These are phyloP conservation scores for Hydrotaea cyrtoneurina DNA, from an alignment of 2,888 invertebrate genomes.

Conservation along the genomic window DNA sequence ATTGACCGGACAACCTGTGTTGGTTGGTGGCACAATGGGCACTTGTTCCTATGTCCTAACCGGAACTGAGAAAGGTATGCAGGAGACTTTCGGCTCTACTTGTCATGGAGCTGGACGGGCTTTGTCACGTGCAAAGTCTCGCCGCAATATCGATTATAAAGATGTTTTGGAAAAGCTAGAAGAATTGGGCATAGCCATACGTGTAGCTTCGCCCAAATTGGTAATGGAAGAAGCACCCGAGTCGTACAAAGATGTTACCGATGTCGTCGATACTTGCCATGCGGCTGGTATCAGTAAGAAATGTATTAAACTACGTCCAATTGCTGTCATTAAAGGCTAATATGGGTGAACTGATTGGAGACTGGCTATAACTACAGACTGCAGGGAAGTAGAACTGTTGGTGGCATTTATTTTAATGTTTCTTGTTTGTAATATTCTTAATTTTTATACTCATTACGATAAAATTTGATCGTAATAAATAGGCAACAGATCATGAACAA, in stretches of 20 bases:
- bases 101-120: constrained; percentile 99
- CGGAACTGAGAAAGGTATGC: constrained; percentile 98
- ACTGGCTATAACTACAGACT: too few species aligned
- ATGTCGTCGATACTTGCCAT: constrained; percentile 99
- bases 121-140: constrained; percentile 97
- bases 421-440: neutral
- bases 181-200: constrained; percentile 93
- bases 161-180: constrained; percentile 93
- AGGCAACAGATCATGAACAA: neutral
- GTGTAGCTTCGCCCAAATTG: constrained; percentile 98
- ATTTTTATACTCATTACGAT: constrained; percentile 6
- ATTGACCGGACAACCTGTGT: constrained; percentile 97
- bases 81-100: constrained; percentile 99
- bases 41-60: constrained; percentile 99
- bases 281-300: constrained; percentile 98
- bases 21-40: constrained; percentile 99
- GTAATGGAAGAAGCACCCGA: constrained; percentile 99
- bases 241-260: constrained; percentile 99
- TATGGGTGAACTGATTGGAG: neutral
- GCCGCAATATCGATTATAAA: constrained; percentile 96
- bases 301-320: constrained; percentile 96
- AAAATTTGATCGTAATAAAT: neutral
- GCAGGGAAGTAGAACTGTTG: neutral
- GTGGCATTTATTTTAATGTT: neutral
- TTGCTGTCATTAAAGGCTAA: constrained; percentile 99